Percentiles rank a stretch among this genome's conserved stretches.
Evolutionary conservation across 2,888 invertebrate species (phyloP).

Genomic region (Agonopterix subpropinquella): DNA sequence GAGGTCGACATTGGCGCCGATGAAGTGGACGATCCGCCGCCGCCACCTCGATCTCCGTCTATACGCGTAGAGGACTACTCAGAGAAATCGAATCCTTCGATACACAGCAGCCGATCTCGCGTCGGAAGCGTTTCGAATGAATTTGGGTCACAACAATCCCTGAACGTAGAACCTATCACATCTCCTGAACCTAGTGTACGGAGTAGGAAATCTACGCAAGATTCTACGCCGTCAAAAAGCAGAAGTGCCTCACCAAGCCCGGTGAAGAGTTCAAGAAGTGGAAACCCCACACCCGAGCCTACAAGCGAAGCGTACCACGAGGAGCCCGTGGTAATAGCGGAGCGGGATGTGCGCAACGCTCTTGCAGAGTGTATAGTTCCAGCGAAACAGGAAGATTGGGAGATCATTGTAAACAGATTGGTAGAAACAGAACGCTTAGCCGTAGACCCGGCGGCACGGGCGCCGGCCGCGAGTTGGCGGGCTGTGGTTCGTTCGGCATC

Average conservation of each 20-base stretch:
- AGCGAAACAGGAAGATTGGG: conserved; percentile 87
- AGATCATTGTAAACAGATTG: conserved; percentile 84
- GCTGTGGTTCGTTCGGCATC: conserved; percentile 83
- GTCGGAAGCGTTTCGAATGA: conserved; percentile 2
- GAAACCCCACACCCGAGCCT: conserved; percentile 36
- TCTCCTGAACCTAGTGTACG: conserved; percentile 12
- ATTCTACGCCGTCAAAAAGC: conserved; percentile 26
- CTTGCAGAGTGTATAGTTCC: conserved; percentile 57
- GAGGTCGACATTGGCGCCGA: conserved; percentile 19
- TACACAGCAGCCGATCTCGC: conserved; percentile 24
- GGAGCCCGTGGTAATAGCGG: conserved; percentile 17
- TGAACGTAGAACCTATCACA: conserved; percentile 11
- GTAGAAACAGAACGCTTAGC: conserved; percentile 81
- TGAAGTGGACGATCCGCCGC: conserved; percentile 17
- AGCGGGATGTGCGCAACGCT: conserved; percentile 56
- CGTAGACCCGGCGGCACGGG: conserved; percentile 79
- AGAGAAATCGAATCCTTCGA: conserved; percentile 39
- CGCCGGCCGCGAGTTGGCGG: conserved; percentile 80
- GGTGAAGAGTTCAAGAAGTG: conserved; percentile 23
- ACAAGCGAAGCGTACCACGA: conserved; percentile 27
- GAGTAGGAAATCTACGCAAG: conserved; percentile 29
- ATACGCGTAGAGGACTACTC: conserved; percentile 54
- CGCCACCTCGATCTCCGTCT: conserved; percentile 49
- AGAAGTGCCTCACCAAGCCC: conserved; percentile 30
- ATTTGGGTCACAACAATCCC: conserved; percentile 22